Percentiles rank a stretch among this genome's conserved stretches.
These are phyloP conservation scores for Odontamblyopus rebecca DNA, from an alignment of 2,797 vertebrate genomes.

Conservation along the genomic window DNA sequence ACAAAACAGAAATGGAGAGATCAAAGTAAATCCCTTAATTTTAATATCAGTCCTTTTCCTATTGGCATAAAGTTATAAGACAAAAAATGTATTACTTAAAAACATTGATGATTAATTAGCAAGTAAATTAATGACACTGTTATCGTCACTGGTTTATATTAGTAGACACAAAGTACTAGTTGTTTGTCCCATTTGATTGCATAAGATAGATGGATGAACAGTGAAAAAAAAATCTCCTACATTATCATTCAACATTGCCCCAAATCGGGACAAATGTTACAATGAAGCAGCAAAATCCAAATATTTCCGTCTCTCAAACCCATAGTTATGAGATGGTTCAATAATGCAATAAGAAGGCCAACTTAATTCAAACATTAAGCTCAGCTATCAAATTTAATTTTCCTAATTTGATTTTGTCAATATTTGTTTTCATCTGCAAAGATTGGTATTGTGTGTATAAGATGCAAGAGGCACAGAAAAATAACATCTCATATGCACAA, in stretches of 20 bases:
- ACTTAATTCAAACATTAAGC: slow-evolving; percentile 71
- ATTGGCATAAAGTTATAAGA: slow-evolving; percentile 38
- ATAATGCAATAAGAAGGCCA: slow-evolving; percentile 67
- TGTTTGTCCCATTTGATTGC: not conserved
- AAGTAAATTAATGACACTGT: slow-evolving; percentile 22
- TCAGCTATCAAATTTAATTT: slow-evolving; percentile 73
- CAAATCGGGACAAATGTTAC: not conserved
- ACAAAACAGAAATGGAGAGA: slow-evolving; percentile 78
- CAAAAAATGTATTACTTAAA: slow-evolving; percentile 6
- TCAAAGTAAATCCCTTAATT: slow-evolving; percentile 49
- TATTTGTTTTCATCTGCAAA: slow-evolving; percentile 76
- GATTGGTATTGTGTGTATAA: slow-evolving; percentile 63
- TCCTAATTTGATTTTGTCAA: slow-evolving; percentile 74
- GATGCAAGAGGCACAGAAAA: slow-evolving; percentile 50
- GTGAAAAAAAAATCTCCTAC: not conserved
- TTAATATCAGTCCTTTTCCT: slow-evolving; percentile 41
- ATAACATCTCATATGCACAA: slow-evolving; percentile 56
- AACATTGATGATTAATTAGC: slow-evolving; percentile 15
- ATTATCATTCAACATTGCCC: not conserved
- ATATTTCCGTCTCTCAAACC: slow-evolving; percentile 40
- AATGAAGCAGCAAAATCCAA: slow-evolving; percentile 6
- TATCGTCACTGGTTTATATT: slow-evolving; percentile 8
- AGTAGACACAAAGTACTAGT: not conserved
- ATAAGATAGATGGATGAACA: not conserved
- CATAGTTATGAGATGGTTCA: slow-evolving; percentile 50